Conservation (phyloP, 2,113 vertebrate species). For the Oenanthe oenanthe region DNA sequence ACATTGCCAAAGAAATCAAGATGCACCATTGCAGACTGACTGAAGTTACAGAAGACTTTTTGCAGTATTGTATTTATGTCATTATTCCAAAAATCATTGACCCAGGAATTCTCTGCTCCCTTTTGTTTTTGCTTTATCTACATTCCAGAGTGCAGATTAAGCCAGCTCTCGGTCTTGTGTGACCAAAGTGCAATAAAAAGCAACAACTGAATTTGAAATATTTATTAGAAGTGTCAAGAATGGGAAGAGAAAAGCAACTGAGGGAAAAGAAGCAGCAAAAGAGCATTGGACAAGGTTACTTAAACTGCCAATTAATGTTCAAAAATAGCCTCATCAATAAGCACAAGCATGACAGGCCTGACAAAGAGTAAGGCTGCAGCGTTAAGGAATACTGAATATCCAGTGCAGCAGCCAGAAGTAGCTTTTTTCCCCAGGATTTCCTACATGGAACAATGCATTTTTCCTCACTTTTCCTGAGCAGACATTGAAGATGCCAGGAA, state of each 20-base stretch:
- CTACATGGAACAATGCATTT: not conserved
- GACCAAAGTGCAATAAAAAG: constrained; percentile 46
- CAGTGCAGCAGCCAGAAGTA: not conserved
- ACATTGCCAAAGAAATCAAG: not conserved
- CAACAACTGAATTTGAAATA: constrained; percentile 58
- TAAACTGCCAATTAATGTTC: constrained; percentile 53
- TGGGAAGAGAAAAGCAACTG: constrained; percentile 15
- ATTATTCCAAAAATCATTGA: not conserved
- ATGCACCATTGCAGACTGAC: not conserved
- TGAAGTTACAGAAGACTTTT: not conserved
- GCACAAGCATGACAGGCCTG: constrained; percentile 16
- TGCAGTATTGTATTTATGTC: not conserved
- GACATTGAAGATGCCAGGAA: not conserved
- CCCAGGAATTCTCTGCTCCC: not conserved
- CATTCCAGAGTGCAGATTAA: constrained; percentile 20
- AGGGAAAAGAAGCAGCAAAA: constrained; percentile 52
- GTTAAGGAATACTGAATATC: not conserved
- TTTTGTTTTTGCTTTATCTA: not conserved
- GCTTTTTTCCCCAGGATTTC: not conserved
- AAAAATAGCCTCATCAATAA: constrained; percentile 37
- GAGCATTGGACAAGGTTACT: constrained; percentile 49
- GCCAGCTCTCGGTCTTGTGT: constrained; percentile 8
- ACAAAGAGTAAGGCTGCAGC: not conserved
- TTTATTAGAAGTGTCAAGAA: constrained; percentile 42
- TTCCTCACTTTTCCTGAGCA: not conserved